Base-by-base conservation (phyloP, 2,797 vertebrate species). In the Danio kyathit region DNA sequence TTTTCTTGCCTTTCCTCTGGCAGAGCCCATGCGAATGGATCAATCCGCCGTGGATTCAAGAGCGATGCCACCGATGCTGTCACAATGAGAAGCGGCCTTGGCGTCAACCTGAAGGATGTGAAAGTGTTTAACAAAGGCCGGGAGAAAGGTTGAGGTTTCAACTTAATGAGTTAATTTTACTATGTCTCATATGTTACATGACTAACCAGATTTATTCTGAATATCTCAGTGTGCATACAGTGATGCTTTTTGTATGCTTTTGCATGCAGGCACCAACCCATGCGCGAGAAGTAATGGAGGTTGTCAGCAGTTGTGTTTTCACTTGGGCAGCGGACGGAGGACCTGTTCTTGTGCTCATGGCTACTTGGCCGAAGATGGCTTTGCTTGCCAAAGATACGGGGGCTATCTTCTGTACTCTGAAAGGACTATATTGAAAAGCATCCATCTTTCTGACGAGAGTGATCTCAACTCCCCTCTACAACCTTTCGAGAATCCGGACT, bases 1-100 rank as follows among this genome's bases (percentile, higher is more conserved):
- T 93, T 75, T 87, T n/a, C 16, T 14, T 52, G 4, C 56, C 51
- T 9, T 74, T 7, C 81, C 17, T 61, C 2, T 63, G 89, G 81
- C 94, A 99, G 98, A 93, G 98, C 98, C 80, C 96, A 99, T 85
- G 97, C 97, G 76, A 99, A 99, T 5, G 98, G 98, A 69, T 99
- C 98, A 65, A 96, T 99, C 90, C 95, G 97, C 86, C 96, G 98
- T 74, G 96, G 96, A 83, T 93, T 95, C 80, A 99, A 99, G 93
- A 95, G 93, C 1, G 97, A 99, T 89, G 94, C 95, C 81, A 94
- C 93, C 43, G 98, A 99, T 82, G 91, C 91, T 0, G 90, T 96
- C 85, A 98, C 96, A 80, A 95, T 99, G 95, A 95, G 97, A 91
- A 98, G 95, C 40, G 97, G 97, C 74, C 95, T 99, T 48, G 97